These are phyloP conservation scores for Xerus rutilus DNA, from an alignment of 2,797 vertebrate genomes.

Conservation along the genomic window DNA sequence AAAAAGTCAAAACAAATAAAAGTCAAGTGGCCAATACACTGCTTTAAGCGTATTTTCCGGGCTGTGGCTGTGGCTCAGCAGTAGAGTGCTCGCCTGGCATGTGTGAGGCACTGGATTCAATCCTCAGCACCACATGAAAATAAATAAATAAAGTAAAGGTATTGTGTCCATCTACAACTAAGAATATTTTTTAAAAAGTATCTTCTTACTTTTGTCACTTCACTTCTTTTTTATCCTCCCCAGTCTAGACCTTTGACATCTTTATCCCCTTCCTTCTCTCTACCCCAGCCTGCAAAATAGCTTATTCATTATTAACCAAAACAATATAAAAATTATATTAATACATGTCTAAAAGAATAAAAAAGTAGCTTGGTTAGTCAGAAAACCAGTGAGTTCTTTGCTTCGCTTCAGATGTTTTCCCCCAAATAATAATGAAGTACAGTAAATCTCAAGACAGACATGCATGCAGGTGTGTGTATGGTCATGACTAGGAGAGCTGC, in stretches of 20 bases:
- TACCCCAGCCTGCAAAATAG: background rate
- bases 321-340: background rate
- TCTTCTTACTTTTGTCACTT: background rate
- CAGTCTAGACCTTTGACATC: background rate
- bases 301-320: conserved; percentile 2
- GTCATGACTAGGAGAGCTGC: background rate
- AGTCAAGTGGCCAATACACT: background rate
- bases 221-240: background rate
- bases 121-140: no score
- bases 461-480: rapidly evolving
- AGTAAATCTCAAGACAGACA: background rate
- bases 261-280: background rate
- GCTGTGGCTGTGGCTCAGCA: no score
- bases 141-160: no score
- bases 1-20: conserved; percentile 15
- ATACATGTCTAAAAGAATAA: background rate
- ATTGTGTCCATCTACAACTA: no score
- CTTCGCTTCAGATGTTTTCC: background rate
- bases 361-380: background rate
- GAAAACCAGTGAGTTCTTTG: background rate
- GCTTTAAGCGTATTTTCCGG: background rate
- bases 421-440: background rate
- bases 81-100: no score
- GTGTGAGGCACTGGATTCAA: no score
- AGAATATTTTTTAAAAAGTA: background rate